Evolutionary conservation across 2,888 invertebrate species (phyloP), one percentile per base, ranked within the genome.

Genomic region (Acrocyrtus sp.): DNA sequence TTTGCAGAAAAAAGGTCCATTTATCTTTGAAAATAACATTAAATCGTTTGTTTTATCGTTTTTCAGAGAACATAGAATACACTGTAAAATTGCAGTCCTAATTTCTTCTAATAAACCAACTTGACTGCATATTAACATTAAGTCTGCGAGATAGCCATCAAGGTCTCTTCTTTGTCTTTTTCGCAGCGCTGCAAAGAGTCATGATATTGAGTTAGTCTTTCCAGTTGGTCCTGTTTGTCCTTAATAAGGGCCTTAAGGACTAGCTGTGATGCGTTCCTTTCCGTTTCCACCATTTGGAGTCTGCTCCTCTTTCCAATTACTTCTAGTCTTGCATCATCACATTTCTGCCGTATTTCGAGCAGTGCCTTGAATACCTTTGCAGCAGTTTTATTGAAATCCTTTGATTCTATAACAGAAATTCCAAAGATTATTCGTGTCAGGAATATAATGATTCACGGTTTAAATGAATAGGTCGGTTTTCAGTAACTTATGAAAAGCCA

Each of bases 291-390:
- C 72, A 76, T 74, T 10, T 78, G 61, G 2, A 80, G 39, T 45
- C 75, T 56, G 26, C 78, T 78, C 24, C 79, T 54, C 54, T 78
- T 78, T 12, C 78, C 79, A 62, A 80, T 77, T n/a, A 78, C 77
- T 34, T 78, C 79, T 43, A 78, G 56, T 47, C 73, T 50, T n/a
- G 77, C 77, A 17, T 74, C 67, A 15, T 78, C 77, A 27, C 77
- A 69, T 24, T 69, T 69, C 19, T 61, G 61, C 21, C 69, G 45
- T 0, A 73, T 65, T 22, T 66, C 70, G 39, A 78, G 51, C 8
- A 77, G 24, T 6, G 72, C 74, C 24, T 70, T 72, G 43, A 78
- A 75, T 3, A 73, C 74, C 43, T 75, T 75, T 1, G 75, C 75
- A 24, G 69, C 69, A 19, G 61, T 69, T 74, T 24, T 68, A 51